A percentile compares a stretch with the other conserved stretches of the same genome.
Conservation (phyloP, 2,797 vertebrate genomes). For the Nyctalus aviator region DNA sequence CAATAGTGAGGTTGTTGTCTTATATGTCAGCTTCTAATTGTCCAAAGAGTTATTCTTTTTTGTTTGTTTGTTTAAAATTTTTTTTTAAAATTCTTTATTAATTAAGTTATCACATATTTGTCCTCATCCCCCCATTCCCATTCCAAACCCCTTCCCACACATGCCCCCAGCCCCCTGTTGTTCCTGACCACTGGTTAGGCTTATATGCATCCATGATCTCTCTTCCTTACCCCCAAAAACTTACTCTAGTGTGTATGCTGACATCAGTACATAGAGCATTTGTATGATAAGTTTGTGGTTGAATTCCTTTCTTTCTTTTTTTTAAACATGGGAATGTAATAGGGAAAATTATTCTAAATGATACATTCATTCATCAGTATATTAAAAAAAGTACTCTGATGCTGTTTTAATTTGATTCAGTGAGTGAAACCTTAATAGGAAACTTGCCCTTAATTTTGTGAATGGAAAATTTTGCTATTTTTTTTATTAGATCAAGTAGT, state of each 20-base stretch:
- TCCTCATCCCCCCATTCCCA: too few relatives aligned
- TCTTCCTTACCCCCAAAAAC: too few relatives aligned
- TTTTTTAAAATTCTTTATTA: too few relatives aligned
- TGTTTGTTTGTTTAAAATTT: too few relatives aligned
- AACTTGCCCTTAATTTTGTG: constrained; percentile 48
- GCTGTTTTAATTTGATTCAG: constrained; percentile 36
- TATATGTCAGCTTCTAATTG: neutral
- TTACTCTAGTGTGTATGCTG: neutral
- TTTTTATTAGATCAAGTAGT: constrained; percentile 36
- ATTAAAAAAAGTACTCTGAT: constrained; percentile 30
- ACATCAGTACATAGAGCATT: neutral
- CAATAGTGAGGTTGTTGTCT: neutral
- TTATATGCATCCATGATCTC: too few relatives aligned
- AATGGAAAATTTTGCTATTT: constrained; percentile 71
- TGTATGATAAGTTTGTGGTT: neutral
- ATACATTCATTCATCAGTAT: neutral
- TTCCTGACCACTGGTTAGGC: too few relatives aligned
- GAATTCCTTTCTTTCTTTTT: neutral
- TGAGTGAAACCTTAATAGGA: constrained; percentile 60
- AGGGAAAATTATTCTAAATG: constrained; percentile 48
- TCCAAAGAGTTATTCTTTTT: neutral
- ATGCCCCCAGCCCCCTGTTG: too few relatives aligned
- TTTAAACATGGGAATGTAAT: constrained; percentile 13
- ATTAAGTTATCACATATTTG: too few relatives aligned
- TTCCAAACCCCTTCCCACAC: too few relatives aligned